These are phyloP conservation scores for Neolamprologus modestus DNA, from an alignment of 2,113 vertebrate genomes.

Conservation along the genomic window DNA sequence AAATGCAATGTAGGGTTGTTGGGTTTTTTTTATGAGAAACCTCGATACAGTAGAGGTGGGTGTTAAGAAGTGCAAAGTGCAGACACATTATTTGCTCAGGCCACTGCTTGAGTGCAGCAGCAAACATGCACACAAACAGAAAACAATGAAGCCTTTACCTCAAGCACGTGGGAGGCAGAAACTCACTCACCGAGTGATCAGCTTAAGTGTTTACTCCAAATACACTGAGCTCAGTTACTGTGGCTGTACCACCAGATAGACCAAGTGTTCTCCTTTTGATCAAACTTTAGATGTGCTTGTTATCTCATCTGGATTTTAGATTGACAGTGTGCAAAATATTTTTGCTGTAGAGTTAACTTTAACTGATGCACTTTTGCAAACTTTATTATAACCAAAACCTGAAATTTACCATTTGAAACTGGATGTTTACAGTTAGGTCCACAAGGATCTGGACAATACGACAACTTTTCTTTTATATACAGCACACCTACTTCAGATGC, in stretches of 20 bases:
- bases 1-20: not conserved
- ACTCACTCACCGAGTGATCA: not conserved
- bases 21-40: conserved; percentile 17
- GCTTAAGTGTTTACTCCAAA: not conserved
- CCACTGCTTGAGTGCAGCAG: not conserved
- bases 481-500: not conserved
- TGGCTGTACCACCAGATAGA: not conserved
- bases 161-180: not conserved
- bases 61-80: conserved; percentile 21
- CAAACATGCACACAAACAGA: not conserved
- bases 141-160: not conserved
- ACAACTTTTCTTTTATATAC: not conserved
- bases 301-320: not conserved
- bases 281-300: not conserved
- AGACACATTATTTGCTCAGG: not conserved
- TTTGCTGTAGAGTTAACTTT: not conserved
- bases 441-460: not conserved
- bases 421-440: not conserved
- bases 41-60: not conserved
- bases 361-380: not conserved
- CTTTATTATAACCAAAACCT: not conserved
- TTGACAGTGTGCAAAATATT: not conserved
- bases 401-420: not conserved
- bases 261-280: not conserved
- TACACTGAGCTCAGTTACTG: not conserved